Base-by-base conservation (phyloP, 2,888 invertebrate genomes). In the Melikaiella ostensackeni region DNA sequence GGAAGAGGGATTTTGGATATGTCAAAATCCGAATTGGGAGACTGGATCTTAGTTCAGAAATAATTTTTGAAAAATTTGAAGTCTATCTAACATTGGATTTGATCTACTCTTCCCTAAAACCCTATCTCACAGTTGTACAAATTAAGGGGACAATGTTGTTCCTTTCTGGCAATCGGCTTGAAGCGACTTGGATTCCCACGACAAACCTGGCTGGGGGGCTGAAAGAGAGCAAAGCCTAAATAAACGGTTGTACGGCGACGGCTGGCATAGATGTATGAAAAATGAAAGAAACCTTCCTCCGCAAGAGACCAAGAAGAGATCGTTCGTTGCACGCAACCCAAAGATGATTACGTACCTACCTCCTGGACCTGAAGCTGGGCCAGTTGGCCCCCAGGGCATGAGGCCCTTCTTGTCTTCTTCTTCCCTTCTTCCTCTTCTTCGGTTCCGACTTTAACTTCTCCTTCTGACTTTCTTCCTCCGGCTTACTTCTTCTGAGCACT, bases 311-410 rank as follows among this genome's bases (percentile, higher is more conserved):
- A 55, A 74, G 75, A 78, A 81, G 80, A 82, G 87, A 85, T 88
- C 85, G 86, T 88, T 88, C 84, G 85, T 84, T 82, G 87, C 90
- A 90, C 90, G 90, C 90, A 87, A 89, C 86, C 86, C 84, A 87
- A 86, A 88, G 90, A 90, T 89, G 89, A 91, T 90, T 90, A 84
- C 81, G 84, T 82, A 87, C 88, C 87, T 85, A 82, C 83, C 85
- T 86, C 50, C 74, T 79, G 84, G 84, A 85, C 86, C 84, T 84
- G 84, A 82, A 84, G 82, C 84, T 81, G 77, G 81, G 81, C 84
- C 85, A 78, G 82, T 84, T 81, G 80, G 85, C 84, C 86, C 84
- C 79, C 76, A 84, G 85, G 83, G 81, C 81, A 80, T 77, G 79
- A 80, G 80, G 82, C 83, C 79, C 81, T 78, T 70, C 50, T 74